Percentiles rank a stretch among this genome's conserved stretches.
phyloP scores from a whole-genome alignment of 2,888 invertebrate species.

The Meta bourneti region DNA sequence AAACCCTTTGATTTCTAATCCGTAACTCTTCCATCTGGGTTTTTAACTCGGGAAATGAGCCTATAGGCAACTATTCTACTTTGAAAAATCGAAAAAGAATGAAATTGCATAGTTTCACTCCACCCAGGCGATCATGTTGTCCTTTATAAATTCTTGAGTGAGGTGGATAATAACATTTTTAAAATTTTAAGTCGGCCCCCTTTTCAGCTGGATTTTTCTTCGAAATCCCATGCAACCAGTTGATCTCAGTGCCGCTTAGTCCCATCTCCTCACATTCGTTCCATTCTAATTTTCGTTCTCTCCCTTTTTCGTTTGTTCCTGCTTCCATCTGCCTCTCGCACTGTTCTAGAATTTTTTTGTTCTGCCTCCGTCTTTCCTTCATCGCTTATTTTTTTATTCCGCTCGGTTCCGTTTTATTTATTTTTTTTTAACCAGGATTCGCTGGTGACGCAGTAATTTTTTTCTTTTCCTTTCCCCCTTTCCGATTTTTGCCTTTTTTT shows the following conservation, averaged over 20 bases:
- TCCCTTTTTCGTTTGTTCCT: constrained; percentile 5
- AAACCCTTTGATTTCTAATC: too few relatives aligned
- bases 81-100: too few relatives aligned
- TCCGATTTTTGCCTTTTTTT: constrained; percentile 13
- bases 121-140: too few relatives aligned
- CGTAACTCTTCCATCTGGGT: too few relatives aligned
- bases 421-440: constrained; percentile 14
- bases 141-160: not conserved
- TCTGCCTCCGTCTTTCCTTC: constrained; percentile 2
- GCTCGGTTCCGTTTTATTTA: constrained; percentile 30
- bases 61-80: too few relatives aligned
- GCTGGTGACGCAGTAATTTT: constrained; percentile 41
- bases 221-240: constrained; percentile 63
- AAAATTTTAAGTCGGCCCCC: constrained; percentile 42
- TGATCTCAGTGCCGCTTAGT: constrained; percentile 63
- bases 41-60: too few relatives aligned
- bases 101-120: too few relatives aligned
- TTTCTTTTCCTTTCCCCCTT: not conserved
- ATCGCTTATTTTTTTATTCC: not conserved
- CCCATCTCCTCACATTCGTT: constrained; percentile 51
- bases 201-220: constrained; percentile 17
- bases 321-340: not conserved
- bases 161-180: constrained; percentile 7
- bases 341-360: constrained; percentile 5
- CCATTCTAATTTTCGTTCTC: constrained; percentile 65